A percentile compares a stretch with the other conserved stretches of the same genome.
Conservation (phyloP, 1,140 invertebrate genomes). For the Nephila pilipes region DNA sequence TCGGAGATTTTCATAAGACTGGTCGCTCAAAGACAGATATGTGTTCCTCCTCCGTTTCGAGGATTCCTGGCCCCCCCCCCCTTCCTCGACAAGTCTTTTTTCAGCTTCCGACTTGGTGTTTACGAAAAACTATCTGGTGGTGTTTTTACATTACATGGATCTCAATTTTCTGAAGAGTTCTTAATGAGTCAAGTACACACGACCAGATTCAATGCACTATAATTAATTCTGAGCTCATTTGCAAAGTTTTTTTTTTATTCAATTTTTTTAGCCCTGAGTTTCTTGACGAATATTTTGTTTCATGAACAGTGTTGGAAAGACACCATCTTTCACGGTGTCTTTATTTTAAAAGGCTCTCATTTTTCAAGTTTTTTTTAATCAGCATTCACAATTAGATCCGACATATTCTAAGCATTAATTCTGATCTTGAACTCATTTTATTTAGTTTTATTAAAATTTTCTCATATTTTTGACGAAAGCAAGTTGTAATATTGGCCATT, state of each 20-base stretch:
- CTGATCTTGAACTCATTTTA: too few species aligned
- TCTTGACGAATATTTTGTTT: background rate
- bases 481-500: too few species aligned
- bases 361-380: background rate
- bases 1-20: conserved; percentile 71
- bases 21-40: conserved; percentile 56
- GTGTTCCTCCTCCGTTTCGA: conserved; percentile 7
- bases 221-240: background rate
- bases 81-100: background rate
- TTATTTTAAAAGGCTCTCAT: background rate
- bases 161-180: background rate
- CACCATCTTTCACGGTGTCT: background rate
- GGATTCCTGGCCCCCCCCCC: background rate
- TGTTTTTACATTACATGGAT: background rate
- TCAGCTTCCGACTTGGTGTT: background rate
- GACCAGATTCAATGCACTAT: background rate
- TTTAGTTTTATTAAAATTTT: too few species aligned
- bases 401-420: too few species aligned
- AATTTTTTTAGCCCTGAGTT: background rate
- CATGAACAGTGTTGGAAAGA: background rate
- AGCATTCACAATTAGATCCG: background rate
- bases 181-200: conserved; percentile 15
- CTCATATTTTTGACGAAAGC: too few species aligned
- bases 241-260: background rate
- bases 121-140: background rate